Percentiles rank a stretch among this genome's conserved stretches.
These are phyloP conservation scores for Leucania comma DNA, from an alignment of 2,888 invertebrate species.

Conservation along the genomic window DNA sequence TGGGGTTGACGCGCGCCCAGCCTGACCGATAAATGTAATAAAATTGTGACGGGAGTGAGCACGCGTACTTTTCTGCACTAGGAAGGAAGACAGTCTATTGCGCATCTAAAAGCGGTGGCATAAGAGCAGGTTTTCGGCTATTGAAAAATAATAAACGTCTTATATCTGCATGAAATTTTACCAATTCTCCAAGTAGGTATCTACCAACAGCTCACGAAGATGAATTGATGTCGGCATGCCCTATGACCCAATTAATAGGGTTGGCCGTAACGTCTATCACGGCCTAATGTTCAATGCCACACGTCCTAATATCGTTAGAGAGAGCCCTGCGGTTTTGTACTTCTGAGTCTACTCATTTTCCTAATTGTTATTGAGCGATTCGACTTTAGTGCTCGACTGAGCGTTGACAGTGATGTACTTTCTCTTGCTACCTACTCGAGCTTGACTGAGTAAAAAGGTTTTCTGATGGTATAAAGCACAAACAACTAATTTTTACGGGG, in stretches of 20 bases:
- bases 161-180: background rate
- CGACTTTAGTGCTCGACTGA: constrained; percentile 28
- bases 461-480: background rate
- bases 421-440: background rate
- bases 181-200: constrained; percentile 10
- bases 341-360: constrained; percentile 44
- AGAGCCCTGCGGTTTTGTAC: constrained; percentile 54
- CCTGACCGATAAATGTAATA: too few relatives aligned
- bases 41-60: too few relatives aligned
- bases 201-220: constrained; percentile 40
- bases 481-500: background rate
- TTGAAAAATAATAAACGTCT: background rate
- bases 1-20: too few relatives aligned
- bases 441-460: constrained; percentile 1
- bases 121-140: too few relatives aligned
- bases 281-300: constrained; percentile 54
- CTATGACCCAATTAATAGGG: constrained; percentile 56
- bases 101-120: too few relatives aligned
- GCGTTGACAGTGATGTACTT: constrained; percentile 9
- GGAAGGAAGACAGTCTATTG: too few relatives aligned
- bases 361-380: constrained; percentile 48
- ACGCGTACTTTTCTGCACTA: too few relatives aligned
- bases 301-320: constrained; percentile 55
- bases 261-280: constrained; percentile 52
- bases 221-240: constrained; percentile 48